A percentile compares a stretch with the other conserved stretches of the same genome.
Evolutionary conservation across 2,113 vertebrate species (phyloP).

Genomic region (Silurus glanis): DNA sequence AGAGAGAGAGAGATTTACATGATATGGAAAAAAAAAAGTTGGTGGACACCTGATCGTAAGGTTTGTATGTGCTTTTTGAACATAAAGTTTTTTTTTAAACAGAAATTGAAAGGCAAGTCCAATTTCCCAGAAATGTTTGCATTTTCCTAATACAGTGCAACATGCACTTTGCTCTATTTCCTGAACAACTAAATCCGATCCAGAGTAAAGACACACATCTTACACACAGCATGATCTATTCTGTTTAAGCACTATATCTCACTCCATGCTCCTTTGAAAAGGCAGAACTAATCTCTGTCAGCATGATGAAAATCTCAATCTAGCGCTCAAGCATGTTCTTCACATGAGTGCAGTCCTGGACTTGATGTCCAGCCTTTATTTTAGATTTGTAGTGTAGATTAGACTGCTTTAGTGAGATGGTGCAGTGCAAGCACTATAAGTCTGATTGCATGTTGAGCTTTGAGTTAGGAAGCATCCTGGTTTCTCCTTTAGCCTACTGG

Average conservation of each 20-base stretch:
- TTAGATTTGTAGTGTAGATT: neutral
- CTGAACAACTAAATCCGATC: neutral
- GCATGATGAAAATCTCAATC: neutral
- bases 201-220: neutral
- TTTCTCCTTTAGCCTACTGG: neutral
- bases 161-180: neutral
- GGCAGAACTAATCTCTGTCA: neutral
- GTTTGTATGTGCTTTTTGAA: too few species aligned
- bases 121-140: neutral
- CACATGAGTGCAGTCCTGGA: neutral
- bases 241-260: neutral
- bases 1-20: too few species aligned
- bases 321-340: neutral
- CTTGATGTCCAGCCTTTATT: neutral
- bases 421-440: neutral
- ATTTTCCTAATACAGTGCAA: neutral
- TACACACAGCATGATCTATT: neutral
- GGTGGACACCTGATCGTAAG: too few species aligned
- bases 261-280: neutral
- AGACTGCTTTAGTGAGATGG: neutral
- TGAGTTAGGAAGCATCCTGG: neutral
- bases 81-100: neutral
- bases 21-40: too few species aligned
- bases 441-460: neutral
- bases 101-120: too few species aligned